These are phyloP conservation scores for Anser brachyrhynchus DNA, from an alignment of 2,113 vertebrate genomes.

Conservation along the genomic window DNA sequence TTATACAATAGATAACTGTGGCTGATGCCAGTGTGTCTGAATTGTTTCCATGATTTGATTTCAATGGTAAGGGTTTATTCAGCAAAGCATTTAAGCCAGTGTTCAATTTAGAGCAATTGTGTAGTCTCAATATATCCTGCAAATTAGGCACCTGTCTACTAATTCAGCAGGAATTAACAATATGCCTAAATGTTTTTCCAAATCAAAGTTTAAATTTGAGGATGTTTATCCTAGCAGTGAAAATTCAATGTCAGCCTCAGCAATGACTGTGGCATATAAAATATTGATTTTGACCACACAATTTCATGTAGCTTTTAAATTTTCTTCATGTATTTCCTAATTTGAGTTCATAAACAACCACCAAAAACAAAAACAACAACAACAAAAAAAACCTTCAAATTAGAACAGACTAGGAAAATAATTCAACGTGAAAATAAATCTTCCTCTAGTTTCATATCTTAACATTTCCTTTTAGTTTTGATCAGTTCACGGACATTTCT, in stretches of 20 bases:
- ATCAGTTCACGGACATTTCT: not conserved
- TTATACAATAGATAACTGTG: not conserved
- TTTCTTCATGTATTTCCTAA: not conserved
- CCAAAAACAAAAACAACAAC: no score
- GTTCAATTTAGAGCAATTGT: conserved; percentile 5
- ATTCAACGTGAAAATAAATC: not conserved
- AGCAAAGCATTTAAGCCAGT: conserved; percentile 17
- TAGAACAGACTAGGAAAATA: not conserved
- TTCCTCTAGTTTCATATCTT: not conserved
- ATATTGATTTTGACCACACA: not conserved
- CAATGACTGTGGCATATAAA: not conserved
- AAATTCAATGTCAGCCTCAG: not conserved
- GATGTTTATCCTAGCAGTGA: not conserved
- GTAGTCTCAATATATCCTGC: not conserved
- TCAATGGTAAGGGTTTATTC: conserved; percentile 26
- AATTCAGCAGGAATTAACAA: not conserved
- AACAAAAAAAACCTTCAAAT: no score
- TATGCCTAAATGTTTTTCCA: not conserved
- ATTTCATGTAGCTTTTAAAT: not conserved
- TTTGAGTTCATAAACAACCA: not conserved
- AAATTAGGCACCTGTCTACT: conserved; percentile 21
- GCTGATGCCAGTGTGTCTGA: not conserved
- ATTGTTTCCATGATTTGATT: conserved; percentile 35
- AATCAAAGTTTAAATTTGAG: conserved; percentile 3
- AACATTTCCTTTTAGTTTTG: not conserved